These are phyloP conservation scores for Baryphthengus martii DNA, from an alignment of 2,113 vertebrate genomes.

Conservation along the genomic window DNA sequence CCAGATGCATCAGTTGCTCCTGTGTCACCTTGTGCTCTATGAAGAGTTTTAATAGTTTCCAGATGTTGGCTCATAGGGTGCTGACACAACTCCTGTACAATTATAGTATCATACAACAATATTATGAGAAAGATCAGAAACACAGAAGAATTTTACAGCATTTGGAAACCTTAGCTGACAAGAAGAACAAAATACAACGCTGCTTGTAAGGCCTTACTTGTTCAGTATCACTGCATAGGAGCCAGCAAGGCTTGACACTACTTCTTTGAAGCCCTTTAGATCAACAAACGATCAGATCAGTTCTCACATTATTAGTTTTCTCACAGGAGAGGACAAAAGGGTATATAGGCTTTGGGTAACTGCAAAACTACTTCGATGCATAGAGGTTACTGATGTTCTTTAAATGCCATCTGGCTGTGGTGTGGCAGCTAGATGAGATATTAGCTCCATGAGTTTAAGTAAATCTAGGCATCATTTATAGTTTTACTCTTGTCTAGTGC, in stretches of 20 bases:
- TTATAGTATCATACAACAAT: not conserved
- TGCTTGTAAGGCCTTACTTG: not conserved
- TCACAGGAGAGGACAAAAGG: not conserved
- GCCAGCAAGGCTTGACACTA: not conserved
- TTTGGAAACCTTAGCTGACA: not conserved
- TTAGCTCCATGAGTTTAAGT: not conserved
- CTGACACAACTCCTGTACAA: not conserved
- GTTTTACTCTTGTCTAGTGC: not conserved
- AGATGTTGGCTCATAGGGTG: not conserved
- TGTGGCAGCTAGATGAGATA: not conserved
- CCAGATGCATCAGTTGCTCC: not conserved
- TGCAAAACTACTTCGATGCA: not conserved
- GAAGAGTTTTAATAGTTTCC: not conserved
- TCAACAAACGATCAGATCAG: not conserved
- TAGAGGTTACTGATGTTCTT: not conserved
- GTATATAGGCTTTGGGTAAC: not conserved
- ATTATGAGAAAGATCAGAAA: not conserved
- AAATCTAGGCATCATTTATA: not conserved
- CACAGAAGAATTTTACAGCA: not conserved
- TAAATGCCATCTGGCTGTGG: not conserved
- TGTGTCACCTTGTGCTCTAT: not conserved
- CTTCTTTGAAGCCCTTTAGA: not conserved
- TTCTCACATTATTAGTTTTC: not conserved
- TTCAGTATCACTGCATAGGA: not conserved
- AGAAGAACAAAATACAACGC: not conserved